Base-by-base conservation (phyloP, 1,140 invertebrate species). In the Penaeus japonicus region DNA sequence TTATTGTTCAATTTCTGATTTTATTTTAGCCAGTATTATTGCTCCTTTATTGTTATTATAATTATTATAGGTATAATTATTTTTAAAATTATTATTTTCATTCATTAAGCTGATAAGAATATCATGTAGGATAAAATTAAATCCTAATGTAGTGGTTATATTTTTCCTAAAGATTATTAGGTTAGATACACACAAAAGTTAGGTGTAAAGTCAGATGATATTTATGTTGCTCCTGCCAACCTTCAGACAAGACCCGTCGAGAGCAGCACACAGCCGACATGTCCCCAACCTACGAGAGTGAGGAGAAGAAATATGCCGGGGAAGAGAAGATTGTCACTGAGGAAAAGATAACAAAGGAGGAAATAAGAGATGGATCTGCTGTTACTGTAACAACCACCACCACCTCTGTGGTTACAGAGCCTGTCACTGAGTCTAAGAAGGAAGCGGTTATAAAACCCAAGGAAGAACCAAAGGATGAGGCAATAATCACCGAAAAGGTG, bases 271-370 rank as follows among this genome's bases (percentile, higher is more conserved):
- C 78, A 35, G 80, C 75, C 7, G 89, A 90, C 85, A 55, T 89
- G 78, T 89, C 90, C 22, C 90, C 90, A 62, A 89, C 90, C 57
- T 90, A 91, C 70, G 94, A 95, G 92, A 93, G 94, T 90, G 94
- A 95, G 91, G 94, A 95, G 92, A 93, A 94, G 55, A 96, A 96
- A 92, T 96, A 96, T 91, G 95, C 95, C 12, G 95, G 95, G 30
- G 95, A 96, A 92, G 95, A 96, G 91, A 96, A 96, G 91, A 94
- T 94, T 89, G 91, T 92, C 18, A 91, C 91, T 32, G 92, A 93
- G 91, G 92, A 93, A 80, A 92, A 92, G 83, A 91, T 88, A 39
- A 73, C 59, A 22, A 79, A 39, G 39, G 84, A 84, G 15, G 83
- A 75, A 54, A 10, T 22, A 90, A 91, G 85, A 85, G 90, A 84